Conservation (phyloP, 2,113 vertebrate species). For the Saccopteryx bilineata region DNA sequence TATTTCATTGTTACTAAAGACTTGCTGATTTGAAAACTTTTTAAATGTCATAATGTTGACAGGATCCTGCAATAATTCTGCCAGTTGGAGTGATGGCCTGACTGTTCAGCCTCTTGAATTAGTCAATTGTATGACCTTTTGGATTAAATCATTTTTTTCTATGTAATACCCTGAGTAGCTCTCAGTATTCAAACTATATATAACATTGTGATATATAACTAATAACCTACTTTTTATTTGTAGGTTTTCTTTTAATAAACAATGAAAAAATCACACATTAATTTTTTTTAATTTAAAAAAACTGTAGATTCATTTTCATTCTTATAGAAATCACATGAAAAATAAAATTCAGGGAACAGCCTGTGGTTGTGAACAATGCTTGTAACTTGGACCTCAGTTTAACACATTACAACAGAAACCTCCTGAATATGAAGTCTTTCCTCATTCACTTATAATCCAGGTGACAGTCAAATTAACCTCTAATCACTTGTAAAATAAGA, state of each 20-base stretch:
- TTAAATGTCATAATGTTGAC: neutral
- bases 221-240: neutral
- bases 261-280: neutral
- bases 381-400: neutral
- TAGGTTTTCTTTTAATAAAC: constrained; percentile 53
- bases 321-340: constrained; percentile 14
- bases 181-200: constrained; percentile 11
- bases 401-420: neutral
- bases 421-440: neutral
- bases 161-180: neutral
- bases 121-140: neutral
- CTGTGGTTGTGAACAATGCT: neutral
- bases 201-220: neutral
- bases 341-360: constrained; percentile 14
- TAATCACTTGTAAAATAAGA: neutral
- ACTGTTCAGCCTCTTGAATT: neutral
- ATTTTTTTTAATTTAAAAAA: constrained; percentile 31
- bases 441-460: neutral
- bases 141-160: neutral
- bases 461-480: neutral
- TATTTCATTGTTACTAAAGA: constrained; percentile 50
- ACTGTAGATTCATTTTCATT: neutral
- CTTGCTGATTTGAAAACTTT: neutral
- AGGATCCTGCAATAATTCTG: neutral
- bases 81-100: neutral